phyloP scores from a whole-genome alignment of 1,140 invertebrate species.

The Schlechtendalia chinensis region DNA sequence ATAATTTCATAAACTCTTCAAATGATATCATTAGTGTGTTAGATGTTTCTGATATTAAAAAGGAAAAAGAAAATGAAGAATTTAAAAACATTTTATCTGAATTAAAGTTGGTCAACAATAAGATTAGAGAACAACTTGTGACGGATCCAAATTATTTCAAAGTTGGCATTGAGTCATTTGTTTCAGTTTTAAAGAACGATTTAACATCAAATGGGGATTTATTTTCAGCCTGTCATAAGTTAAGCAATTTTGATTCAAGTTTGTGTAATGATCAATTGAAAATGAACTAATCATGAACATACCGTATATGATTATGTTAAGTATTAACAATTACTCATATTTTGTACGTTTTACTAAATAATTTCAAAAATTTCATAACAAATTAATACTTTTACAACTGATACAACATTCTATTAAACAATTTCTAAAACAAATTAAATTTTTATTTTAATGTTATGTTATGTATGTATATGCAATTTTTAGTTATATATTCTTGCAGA shows the following conservation, averaged over 20 bases:
- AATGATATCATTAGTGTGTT: background rate
- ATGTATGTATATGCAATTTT: too few species aligned
- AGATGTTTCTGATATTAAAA: background rate
- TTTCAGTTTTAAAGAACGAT: background rate
- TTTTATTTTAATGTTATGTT: too few species aligned
- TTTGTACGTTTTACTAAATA: too few species aligned
- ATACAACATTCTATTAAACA: too few species aligned
- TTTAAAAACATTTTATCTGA: constrained; percentile 19
- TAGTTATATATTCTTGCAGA: too few species aligned
- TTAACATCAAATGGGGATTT: constrained; percentile 1
- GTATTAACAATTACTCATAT: background rate
- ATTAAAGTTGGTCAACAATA: background rate
- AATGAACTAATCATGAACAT: too few species aligned
- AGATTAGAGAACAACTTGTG: constrained; percentile 13
- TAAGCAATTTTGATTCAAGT: background rate
- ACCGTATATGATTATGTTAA: background rate
- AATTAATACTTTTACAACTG: too few species aligned
- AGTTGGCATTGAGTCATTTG: constrained; percentile 20
- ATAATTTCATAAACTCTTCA: too few species aligned
- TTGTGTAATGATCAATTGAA: too few species aligned
- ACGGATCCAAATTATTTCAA: constrained; percentile 26
- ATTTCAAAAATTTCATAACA: too few species aligned
- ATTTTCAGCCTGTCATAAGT: constrained; percentile 10
- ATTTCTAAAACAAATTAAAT: too few species aligned
- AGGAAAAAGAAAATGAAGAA: constrained; percentile 1